Base-by-base conservation (phyloP, 2,113 vertebrate species). In the Corythornis vintsioides region DNA sequence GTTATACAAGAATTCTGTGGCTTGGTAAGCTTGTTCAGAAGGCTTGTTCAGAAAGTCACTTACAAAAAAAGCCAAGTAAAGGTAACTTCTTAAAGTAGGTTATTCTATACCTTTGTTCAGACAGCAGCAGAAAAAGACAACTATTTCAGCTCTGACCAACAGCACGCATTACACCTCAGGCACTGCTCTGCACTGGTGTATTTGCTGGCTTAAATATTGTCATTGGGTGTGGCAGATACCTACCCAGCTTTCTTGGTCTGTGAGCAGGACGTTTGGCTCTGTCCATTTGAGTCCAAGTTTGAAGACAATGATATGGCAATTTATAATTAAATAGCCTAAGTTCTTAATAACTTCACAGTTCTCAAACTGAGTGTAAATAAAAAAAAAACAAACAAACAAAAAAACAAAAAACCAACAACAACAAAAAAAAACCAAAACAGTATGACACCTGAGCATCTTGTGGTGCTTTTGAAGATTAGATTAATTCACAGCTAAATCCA, bases 391-490 rank as follows among this genome's bases (percentile, higher is more conserved):
- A 33, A 33, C 6, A 33, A 33, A 33, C 33, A 33, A 33, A 33
- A 33, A 33, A 33, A 33, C 33, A 33, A 33, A 33, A 33, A n/a
- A n/a, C 48, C 83, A 45, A 35, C 6, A 35, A 35, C 86, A 94
- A 82, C 53, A 80, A 93, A 95, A 94, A 69, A 80, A 93, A 95
- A 94, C 65, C 53, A 80, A 38, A 91, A 45, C 83, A 45, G 55
- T 53, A 38, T 35, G 63, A 52, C 57, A 78, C 21, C 61, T 65
- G 65, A 88, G 92, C 88, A 89, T 85, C 53, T 77, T 78, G 50
- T 22, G 78, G 52, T 52, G 52, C 26, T 86, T 43, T 56, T 29
- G 15, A 7, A 64, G n/a, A 24, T 75, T 11, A 70, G 40, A n/a
- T 57, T 74, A 61, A 63, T 26, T 24, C 77, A 29, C 5, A 3